Percentiles rank a stretch among this genome's conserved stretches.
Conservation (phyloP, 2,113 vertebrate genomes). For the Haemorhous mexicanus region DNA sequence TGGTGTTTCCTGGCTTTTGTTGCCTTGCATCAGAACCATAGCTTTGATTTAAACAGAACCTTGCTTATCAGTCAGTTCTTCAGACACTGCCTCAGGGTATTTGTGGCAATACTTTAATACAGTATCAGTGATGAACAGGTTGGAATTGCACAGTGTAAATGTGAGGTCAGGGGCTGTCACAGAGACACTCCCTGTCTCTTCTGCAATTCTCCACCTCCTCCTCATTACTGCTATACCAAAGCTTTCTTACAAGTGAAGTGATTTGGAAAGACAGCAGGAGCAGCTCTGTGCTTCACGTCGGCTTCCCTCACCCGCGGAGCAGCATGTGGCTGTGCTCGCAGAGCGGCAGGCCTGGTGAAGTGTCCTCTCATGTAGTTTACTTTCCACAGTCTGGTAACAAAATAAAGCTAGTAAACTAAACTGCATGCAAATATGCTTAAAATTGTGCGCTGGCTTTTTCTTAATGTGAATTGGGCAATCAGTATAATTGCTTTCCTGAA, state of each 20-base stretch:
- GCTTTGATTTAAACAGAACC: constrained; percentile 3
- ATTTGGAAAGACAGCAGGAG: neutral
- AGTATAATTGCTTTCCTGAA: neutral
- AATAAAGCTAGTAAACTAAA: neutral
- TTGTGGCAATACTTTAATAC: neutral
- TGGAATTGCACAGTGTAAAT: neutral
- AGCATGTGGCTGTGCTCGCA: fast-evolving
- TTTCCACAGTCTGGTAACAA: neutral
- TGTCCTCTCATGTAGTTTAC: neutral
- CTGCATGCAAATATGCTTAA: neutral
- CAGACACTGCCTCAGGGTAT: neutral
- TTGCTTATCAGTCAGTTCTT: neutral
- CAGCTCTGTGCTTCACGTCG: fast-evolving
- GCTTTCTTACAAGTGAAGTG: neutral
- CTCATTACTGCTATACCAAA: neutral
- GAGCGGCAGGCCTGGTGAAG: neutral
- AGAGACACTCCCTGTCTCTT: neutral
- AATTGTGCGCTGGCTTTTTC: neutral
- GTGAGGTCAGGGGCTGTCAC: neutral
- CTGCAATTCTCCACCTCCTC: neutral
- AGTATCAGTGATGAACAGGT: neutral
- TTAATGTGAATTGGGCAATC: neutral
- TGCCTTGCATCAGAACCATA: neutral
- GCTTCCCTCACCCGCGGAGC: neutral
- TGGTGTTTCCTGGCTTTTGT: constrained; percentile 31